Evolutionary conservation across 2,797 vertebrate species (phyloP), one percentile per base, ranked within the genome.

Genomic region (Dipus sagitta): DNA sequence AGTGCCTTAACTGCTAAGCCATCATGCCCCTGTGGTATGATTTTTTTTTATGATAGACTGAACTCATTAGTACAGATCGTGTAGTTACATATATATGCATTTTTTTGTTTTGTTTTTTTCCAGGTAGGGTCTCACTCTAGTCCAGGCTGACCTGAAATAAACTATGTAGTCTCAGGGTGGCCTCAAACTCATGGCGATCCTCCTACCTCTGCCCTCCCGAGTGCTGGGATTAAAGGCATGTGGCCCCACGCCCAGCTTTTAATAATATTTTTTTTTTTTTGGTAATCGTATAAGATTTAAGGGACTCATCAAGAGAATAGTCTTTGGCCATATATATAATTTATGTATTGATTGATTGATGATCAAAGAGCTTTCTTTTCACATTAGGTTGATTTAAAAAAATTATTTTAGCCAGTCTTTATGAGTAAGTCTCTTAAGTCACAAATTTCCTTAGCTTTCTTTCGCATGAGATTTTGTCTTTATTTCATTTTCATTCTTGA

Each of bases 261-360:
- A 77, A 47, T 14, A 62, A 72, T 47, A 47, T 47, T n/a, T n/a
- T n/a, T n/a, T 38, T 38, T 38, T 38, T 72, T 92, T 84, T 90
- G 67, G 62, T 65, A 75, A 42, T 76, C 64, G 76, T 84, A 72
- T 92, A 77, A 90, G n/a, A 65, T 60, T 87, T 54, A 86, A 60
- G 81, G 80, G 76, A 65, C 12, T 87, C 12, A 62, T 42, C 38
- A 65, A 24, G 26, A 84, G 14, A 84, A 86, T 28, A 34, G 8
- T 86, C 32, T 75, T 32, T 23, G 11, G n/a, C n/a, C 7, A 47
- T 47, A 47, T 47, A 47, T 47, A 47, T 47, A 11, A 47, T 47
- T 47, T 47, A 47, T 77, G 2, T 32, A n/a, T 42, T 65, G 52
- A 84, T 58, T 86, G 34, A 28, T 90, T 32, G 0, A 58, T 54